Conservation (phyloP, 2,797 vertebrate genomes). For the Rhabdomys pumilio region DNA sequence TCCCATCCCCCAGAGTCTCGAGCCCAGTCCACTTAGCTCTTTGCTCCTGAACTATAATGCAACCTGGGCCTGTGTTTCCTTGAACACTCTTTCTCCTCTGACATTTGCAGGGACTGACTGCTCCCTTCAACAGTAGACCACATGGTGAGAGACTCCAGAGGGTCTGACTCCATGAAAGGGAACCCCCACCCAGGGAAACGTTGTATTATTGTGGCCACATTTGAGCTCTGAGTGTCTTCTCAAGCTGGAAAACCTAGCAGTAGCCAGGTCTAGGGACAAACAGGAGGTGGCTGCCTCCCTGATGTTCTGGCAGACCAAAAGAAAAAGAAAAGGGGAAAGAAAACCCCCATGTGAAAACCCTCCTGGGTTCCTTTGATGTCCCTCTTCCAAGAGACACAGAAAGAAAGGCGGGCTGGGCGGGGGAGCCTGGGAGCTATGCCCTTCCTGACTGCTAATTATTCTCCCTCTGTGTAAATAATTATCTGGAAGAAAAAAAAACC, state of each 20-base stretch:
- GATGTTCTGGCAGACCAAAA: slow-evolving; percentile 45
- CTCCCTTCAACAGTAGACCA: not conserved
- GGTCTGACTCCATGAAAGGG: not conserved
- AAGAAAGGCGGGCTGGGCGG: not conserved
- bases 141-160: not conserved
- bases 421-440: not conserved
- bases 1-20: not conserved
- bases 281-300: not conserved
- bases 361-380: slow-evolving; percentile 60
- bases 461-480: slow-evolving; percentile 80
- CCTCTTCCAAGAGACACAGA: not conserved
- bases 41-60: not conserved
- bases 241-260: not conserved
- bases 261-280: not conserved
- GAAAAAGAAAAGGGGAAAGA: not conserved
- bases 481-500: slow-evolving; percentile 44
- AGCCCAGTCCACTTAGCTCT: not conserved
- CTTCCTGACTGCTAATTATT: slow-evolving; percentile 77
- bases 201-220: not conserved
- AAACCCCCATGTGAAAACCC: slow-evolving; percentile 2
- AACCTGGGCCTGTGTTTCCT: not conserved
- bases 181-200: not conserved
- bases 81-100: not conserved
- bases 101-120: not conserved
- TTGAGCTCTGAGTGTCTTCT: too few relatives aligned